Evolutionary conservation across 2,113 vertebrate genomes (phyloP).

Genomic region (Pyrgilauda ruficollis): DNA sequence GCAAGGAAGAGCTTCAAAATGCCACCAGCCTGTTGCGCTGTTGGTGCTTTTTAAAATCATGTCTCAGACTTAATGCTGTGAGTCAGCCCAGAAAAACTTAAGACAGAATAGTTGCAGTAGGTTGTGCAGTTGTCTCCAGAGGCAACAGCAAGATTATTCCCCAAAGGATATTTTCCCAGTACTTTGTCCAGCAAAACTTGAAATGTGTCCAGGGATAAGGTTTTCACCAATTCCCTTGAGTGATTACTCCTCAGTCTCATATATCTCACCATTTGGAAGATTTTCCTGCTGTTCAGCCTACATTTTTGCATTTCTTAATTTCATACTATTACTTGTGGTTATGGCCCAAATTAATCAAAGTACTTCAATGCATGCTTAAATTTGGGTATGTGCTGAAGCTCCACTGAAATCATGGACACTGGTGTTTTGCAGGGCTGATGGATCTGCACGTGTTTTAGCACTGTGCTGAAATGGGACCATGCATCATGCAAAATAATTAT

Average conservation of each 20-base stretch:
- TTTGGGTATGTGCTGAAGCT: not conserved
- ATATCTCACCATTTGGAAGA: not conserved
- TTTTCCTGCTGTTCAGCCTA: conserved; percentile 33
- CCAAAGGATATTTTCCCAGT: not conserved
- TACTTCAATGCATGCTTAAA: not conserved
- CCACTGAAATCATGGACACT: rapidly evolving
- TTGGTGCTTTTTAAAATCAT: not conserved
- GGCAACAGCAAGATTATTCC: not conserved
- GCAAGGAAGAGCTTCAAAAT: not conserved
- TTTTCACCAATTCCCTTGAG: conserved; percentile 39
- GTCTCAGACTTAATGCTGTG: not conserved
- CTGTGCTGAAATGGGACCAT: not conserved
- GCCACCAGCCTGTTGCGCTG: not conserved
- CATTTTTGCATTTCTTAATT: conserved; percentile 36
- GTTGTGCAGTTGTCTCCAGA: not conserved
- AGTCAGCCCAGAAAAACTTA: not conserved
- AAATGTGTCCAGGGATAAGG: conserved; percentile 31
- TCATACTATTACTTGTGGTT: not conserved
- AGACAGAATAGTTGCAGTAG: not conserved
- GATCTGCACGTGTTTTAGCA: not conserved
- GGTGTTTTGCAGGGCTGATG: not conserved
- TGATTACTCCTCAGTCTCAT: not conserved
- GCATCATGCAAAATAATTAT: conserved; percentile 38
- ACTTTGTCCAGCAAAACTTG: conserved; percentile 8
- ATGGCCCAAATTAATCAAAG: conserved; percentile 25